Percentiles rank a stretch among this genome's conserved stretches.
Conservation (phyloP, 1,140 invertebrate genomes). For the Reticulitermes speratus region DNA sequence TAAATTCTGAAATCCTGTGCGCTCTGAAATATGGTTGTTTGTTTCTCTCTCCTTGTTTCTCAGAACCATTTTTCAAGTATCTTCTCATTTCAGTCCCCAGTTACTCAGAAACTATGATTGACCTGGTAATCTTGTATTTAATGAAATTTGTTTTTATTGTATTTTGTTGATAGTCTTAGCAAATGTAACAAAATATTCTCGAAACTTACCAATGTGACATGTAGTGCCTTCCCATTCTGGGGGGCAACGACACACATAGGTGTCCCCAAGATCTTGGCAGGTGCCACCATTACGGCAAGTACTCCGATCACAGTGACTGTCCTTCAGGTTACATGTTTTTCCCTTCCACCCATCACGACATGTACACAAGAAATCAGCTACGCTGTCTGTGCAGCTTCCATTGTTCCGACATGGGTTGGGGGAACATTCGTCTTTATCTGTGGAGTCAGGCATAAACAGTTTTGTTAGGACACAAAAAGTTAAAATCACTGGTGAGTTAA, state of each 20-base stretch:
- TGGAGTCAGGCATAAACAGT: conserved; percentile 37
- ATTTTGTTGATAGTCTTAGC: too few species aligned
- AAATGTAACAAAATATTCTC: too few species aligned
- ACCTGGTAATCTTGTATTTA: too few species aligned
- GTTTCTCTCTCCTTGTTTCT: too few species aligned
- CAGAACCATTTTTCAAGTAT: too few species aligned
- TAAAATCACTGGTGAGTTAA: too few species aligned
- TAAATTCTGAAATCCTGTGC: too few species aligned
- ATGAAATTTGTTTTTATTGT: too few species aligned
- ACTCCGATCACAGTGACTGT: conserved; percentile 62
- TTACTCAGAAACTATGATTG: too few species aligned
- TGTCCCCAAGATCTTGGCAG: conserved; percentile 64
- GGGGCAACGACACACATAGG: conserved; percentile 63
- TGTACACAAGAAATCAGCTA: conserved; percentile 76
- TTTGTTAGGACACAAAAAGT: too few species aligned
- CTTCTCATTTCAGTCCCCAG: too few species aligned
- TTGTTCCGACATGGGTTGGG: conserved; percentile 72
- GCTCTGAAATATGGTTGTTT: too few species aligned
- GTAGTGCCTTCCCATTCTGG: conserved; percentile 66
- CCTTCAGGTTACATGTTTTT: conserved; percentile 64
- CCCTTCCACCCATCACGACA: conserved; percentile 69
- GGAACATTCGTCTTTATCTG: conserved; percentile 69
- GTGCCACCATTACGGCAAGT: conserved; percentile 65
- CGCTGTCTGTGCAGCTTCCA: conserved; percentile 69
- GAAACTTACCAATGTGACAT: conserved; percentile 59